These are phyloP conservation scores for Fissipunctia ypsillon DNA, from an alignment of 2,888 invertebrate genomes.

Conservation along the genomic window DNA sequence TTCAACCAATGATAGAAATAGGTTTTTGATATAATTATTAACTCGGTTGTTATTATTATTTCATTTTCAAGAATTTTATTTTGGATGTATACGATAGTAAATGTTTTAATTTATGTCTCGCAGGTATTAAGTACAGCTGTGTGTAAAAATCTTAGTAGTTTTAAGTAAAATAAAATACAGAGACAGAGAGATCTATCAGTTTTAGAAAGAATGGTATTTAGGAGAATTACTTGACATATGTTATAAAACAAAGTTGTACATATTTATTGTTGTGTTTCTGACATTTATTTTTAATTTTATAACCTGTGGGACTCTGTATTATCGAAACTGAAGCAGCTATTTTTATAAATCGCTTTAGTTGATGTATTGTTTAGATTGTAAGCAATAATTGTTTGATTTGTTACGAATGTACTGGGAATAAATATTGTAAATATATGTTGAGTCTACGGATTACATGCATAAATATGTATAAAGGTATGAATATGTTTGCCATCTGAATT, in stretches of 20 bases:
- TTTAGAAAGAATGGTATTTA: constrained; percentile 16
- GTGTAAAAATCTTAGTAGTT: constrained; percentile 30
- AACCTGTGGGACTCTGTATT: constrained; percentile 54
- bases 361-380: constrained; percentile 54
- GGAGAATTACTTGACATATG: constrained; percentile 17
- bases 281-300: constrained; percentile 42
- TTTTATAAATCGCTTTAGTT: constrained; percentile 62
- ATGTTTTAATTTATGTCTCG: constrained; percentile 16
- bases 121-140: constrained; percentile 61
- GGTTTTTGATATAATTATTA: constrained; percentile 11
- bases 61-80: constrained; percentile 8
- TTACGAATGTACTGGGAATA: constrained; percentile 35
- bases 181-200: constrained; percentile 14
- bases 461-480: constrained; percentile 40
- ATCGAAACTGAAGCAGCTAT: constrained; percentile 57
- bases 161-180: constrained; percentile 23
- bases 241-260: constrained; percentile 47
- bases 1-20: constrained; percentile 32
- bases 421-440: constrained; percentile 53
- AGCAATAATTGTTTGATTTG: constrained; percentile 59
- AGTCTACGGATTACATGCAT: constrained; percentile 44
- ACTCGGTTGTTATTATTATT: constrained; percentile 24
- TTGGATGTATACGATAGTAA: constrained; percentile 3
- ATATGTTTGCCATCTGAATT: constrained; percentile 2
- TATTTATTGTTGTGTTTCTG: constrained; percentile 57